Base-by-base conservation (phyloP, 2,888 invertebrate species). In the Therioaphis trifolii region DNA sequence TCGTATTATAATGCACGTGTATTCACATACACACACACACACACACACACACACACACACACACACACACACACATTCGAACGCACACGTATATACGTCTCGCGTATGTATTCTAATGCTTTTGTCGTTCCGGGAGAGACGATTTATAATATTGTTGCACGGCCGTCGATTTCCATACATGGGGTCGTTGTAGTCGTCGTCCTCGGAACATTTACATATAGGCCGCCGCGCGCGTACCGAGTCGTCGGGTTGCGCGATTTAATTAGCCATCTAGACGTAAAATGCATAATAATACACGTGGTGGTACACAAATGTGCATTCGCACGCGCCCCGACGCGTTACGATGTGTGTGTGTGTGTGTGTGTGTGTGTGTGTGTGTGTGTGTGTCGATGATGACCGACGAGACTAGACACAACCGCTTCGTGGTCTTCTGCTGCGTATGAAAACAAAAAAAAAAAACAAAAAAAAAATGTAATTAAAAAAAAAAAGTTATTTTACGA, bases 81-180 rank as follows among this genome's bases (percentile, higher is more conserved):
- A n/a, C n/a, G n/a, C n/a, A n/a, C n/a, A n/a, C n/a, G n/a, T n/a
- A n/a, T n/a, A n/a, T n/a, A n/a, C n/a, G 21, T 55, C 55, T n/a
- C n/a, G n/a, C 55, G n/a, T n/a, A n/a, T 52, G 21, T 69, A 69
- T 76, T 76, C 40, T 43, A 76, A 76, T 76, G 55, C 27, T 43
- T 76, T 61, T 76, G 63, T 27, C 76, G 63, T 76, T 5, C 21
- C 49, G 52, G 24, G n/a, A n/a, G n/a, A 63, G 35, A 78, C 63
- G 49, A 24, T 68, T 68, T 78, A 78, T 35, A 63, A 63, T 78
- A 78, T 69, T 27, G 69, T n/a, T n/a, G n/a, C 71, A 11, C 40
- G n/a, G 52, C 78, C 69, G 69, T 46, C 46, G 29, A 29, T 24
- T n/a, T 63, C 80, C 80, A 21, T 80, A 80, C 69, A 71, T 71